Percentiles rank a stretch among this genome's conserved stretches.
Conservation (phyloP, 2,888 invertebrate genomes). For the Mimachlamys varia region DNA sequence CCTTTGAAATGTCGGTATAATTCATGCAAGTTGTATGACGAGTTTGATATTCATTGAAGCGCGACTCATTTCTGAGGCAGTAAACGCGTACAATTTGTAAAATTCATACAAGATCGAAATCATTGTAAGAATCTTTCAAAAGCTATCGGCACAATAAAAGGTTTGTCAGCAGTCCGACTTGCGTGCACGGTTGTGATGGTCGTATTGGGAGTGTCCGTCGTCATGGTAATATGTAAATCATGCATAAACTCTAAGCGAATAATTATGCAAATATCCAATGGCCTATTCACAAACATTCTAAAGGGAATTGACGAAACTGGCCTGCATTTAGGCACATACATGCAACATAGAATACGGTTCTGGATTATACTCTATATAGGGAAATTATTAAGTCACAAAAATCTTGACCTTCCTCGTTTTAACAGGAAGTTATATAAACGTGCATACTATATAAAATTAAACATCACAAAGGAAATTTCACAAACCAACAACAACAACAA, state of each 20-base stretch:
- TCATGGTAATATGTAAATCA: slow-evolving; percentile 8
- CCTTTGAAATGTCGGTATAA: too few species aligned
- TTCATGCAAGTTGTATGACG: too few species aligned
- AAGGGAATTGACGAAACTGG: background rate
- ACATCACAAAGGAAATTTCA: too few species aligned
- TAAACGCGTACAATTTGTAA: too few species aligned
- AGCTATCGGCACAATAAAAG: too few species aligned
- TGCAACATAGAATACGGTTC: background rate
- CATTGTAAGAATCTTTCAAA: background rate
- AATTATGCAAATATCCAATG: background rate
- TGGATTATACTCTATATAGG: background rate
- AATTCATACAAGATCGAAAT: background rate
- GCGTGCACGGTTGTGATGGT: background rate
- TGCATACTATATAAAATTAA: too few species aligned
- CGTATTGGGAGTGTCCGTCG: background rate
- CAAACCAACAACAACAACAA: too few species aligned
- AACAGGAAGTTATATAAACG: background rate
- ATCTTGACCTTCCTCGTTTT: background rate
- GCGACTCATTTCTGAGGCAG: too few species aligned
- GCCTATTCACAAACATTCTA: background rate
- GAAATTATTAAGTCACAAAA: background rate
- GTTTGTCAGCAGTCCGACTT: background rate
- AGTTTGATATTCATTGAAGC: too few species aligned
- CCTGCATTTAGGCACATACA: background rate
- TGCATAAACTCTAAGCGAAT: background rate